A percentile compares a stretch with the other conserved stretches of the same genome.
Conservation (phyloP, 2,113 vertebrate species). For the Helogale parvula region DNA sequence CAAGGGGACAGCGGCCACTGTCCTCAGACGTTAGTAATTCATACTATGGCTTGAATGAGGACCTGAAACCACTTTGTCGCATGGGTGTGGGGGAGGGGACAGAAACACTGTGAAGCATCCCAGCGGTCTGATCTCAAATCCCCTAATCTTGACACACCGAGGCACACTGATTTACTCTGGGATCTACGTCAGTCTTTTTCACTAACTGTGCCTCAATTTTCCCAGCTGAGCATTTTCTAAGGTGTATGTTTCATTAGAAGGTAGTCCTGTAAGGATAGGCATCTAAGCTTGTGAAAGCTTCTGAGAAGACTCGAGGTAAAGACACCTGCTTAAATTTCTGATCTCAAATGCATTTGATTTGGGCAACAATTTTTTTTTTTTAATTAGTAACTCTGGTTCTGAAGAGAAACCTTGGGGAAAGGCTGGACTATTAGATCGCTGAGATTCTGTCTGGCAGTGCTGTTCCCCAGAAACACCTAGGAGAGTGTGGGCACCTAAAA, state of each 20-base stretch:
- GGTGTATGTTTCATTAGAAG: background rate
- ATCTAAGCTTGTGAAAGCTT: background rate
- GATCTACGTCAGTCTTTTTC: accelerated
- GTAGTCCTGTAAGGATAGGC: background rate
- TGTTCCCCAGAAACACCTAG: background rate
- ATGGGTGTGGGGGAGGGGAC: background rate
- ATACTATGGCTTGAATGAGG: background rate
- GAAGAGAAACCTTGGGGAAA: background rate
- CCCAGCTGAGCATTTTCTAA: background rate
- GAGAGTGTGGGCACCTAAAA: background rate
- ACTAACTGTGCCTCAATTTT: background rate
- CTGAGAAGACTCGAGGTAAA: background rate
- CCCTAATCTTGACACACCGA: background rate
- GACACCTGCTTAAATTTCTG: background rate
- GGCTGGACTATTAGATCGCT: background rate
- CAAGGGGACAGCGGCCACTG: too few species aligned
- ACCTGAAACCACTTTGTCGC: background rate
- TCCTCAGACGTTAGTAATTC: background rate
- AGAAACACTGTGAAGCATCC: background rate
- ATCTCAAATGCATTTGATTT: background rate
- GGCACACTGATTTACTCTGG: background rate
- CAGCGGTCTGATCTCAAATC: background rate
- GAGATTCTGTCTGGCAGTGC: background rate
- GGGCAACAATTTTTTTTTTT: background rate
- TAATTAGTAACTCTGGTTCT: background rate